Conservation (phyloP, 2,797 vertebrate species). For the Nothura maculosa region DNA sequence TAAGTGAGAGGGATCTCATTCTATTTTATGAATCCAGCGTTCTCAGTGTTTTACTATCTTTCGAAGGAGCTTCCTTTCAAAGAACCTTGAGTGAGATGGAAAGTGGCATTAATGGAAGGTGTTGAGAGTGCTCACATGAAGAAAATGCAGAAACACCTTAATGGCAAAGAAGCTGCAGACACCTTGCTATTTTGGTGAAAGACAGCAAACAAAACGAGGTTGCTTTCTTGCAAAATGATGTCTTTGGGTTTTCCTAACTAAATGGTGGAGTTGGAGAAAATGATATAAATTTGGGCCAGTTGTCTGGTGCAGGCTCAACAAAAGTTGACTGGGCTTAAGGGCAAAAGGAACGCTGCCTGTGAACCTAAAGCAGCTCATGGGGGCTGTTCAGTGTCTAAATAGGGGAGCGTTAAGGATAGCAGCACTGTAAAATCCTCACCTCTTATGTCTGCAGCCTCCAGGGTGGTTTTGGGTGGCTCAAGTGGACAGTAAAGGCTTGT, state of each 20-base stretch:
- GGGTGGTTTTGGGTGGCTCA: neutral
- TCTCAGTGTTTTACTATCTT: rapidly evolving
- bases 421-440: neutral
- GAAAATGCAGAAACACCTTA: neutral
- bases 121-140: neutral
- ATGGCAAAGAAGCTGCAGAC: neutral
- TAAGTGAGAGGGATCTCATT: neutral
- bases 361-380: neutral
- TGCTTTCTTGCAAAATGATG: neutral
- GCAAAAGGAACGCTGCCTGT: neutral
- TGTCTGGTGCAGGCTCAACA: neutral
- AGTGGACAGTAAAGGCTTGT: neutral
- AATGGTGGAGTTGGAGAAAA: neutral
- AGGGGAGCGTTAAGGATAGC: neutral
- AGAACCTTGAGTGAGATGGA: neutral
- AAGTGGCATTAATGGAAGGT: neutral
- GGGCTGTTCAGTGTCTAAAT: neutral
- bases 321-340: neutral
- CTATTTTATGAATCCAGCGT: neutral
- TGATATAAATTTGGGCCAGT: neutral
- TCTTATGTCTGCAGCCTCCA: neutral
- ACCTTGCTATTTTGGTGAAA: neutral
- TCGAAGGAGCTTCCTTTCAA: neutral
- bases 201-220: neutral
- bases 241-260: neutral